These are phyloP conservation scores for Meles meles DNA, from an alignment of 2,113 vertebrate genomes.

Conservation along the genomic window DNA sequence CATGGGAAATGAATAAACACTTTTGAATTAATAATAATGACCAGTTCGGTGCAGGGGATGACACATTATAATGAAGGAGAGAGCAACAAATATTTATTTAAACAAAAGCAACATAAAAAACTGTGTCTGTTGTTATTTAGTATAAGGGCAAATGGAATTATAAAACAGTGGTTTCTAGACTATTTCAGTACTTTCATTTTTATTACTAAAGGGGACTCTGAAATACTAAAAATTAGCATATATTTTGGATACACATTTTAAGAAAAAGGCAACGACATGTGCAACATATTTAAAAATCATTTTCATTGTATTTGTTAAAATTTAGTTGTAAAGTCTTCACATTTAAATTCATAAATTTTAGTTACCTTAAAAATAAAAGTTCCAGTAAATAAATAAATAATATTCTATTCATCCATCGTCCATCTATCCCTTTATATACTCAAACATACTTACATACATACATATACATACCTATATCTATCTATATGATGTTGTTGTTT, in stretches of 20 bases:
- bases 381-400: not conserved
- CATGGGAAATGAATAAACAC: not conserved
- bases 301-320: not conserved
- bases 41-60: not conserved
- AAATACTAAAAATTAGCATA: not conserved
- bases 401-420: not conserved
- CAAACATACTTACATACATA: not conserved
- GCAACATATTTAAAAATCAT: not conserved
- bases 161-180: not conserved
- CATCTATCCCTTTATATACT: not conserved
- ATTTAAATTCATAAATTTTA: not conserved
- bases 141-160: not conserved
- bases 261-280: not conserved
- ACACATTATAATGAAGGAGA: not conserved
- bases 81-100: not conserved
- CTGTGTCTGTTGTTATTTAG: not conserved
- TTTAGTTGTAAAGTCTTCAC: not conserved
- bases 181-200: conserved; percentile 6
- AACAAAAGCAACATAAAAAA: not conserved
- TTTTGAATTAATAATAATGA: not conserved
- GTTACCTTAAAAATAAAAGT: not conserved
- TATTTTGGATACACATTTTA: conserved; percentile 26
- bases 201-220: not conserved
- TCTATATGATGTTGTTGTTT: not conserved
- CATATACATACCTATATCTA: not conserved